Evolutionary conservation across 2,113 vertebrate genomes (phyloP).

Genomic region (Archilochus colubris): DNA sequence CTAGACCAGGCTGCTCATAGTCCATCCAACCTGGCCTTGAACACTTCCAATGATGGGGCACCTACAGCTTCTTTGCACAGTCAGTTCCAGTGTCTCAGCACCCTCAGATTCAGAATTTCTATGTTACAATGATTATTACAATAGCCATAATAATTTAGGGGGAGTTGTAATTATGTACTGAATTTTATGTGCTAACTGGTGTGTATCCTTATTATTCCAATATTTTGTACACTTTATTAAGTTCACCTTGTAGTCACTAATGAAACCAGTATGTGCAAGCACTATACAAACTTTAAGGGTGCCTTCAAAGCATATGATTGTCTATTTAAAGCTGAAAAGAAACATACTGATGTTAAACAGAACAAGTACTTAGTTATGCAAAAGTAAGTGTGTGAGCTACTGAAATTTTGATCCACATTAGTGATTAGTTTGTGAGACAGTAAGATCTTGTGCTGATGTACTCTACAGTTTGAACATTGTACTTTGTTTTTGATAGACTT

Average conservation of each 20-base stretch:
- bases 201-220: neutral
- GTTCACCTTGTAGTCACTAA: neutral
- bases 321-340: neutral
- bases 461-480: neutral
- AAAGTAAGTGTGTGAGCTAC: neutral
- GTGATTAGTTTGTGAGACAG: neutral
- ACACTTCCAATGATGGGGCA: too few species aligned
- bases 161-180: neutral
- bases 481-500: neutral
- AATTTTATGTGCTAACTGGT: neutral
- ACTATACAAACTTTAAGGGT: neutral
- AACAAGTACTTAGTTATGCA: neutral
- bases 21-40: too few species aligned
- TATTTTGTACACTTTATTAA: neutral
- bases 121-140: neutral
- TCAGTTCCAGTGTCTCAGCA: too few species aligned
- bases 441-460: neutral
- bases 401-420: neutral
- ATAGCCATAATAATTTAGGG: neutral
- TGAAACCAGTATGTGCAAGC: neutral
- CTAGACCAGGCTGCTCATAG: too few species aligned
- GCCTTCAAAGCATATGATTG: neutral
- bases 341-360: neutral
- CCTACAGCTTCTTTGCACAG: too few species aligned
- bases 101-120: neutral